Conservation (phyloP, 2,113 vertebrate species). For the Indicator indicator region DNA sequence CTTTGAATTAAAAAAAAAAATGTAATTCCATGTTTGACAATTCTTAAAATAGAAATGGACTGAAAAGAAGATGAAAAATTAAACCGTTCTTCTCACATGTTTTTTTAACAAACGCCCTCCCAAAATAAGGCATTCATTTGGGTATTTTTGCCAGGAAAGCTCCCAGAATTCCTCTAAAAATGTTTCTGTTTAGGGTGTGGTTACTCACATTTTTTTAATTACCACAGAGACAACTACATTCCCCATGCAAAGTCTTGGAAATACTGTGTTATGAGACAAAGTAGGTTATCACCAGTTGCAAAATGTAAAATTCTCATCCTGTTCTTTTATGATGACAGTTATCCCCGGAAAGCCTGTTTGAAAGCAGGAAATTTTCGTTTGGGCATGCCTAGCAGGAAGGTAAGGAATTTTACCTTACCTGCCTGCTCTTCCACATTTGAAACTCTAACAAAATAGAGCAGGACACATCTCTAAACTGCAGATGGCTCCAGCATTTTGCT, state of each 20-base stretch:
- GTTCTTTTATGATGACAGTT: not conserved
- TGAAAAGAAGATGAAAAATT: not conserved
- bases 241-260: not conserved
- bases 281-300: not conserved
- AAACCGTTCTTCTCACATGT: not conserved
- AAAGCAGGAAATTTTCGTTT: not conserved
- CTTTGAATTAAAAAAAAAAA: not conserved
- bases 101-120: not conserved
- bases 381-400: not conserved
- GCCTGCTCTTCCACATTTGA: not conserved
- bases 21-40: not conserved
- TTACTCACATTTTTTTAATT: not conserved
- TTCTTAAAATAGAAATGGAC: conserved; percentile 21
- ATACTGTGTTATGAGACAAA: not conserved
- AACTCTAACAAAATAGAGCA: not conserved
- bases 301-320: not conserved
- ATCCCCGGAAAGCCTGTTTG: not conserved
- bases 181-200: not conserved
- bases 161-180: not conserved
- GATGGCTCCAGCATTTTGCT: not conserved
- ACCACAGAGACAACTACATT: not conserved
- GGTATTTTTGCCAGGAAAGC: not conserved
- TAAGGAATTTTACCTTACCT: not conserved
- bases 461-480: not conserved
- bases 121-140: not conserved